phyloP scores from a whole-genome alignment of 2,888 invertebrate species.

The Branchellion lobata region DNA sequence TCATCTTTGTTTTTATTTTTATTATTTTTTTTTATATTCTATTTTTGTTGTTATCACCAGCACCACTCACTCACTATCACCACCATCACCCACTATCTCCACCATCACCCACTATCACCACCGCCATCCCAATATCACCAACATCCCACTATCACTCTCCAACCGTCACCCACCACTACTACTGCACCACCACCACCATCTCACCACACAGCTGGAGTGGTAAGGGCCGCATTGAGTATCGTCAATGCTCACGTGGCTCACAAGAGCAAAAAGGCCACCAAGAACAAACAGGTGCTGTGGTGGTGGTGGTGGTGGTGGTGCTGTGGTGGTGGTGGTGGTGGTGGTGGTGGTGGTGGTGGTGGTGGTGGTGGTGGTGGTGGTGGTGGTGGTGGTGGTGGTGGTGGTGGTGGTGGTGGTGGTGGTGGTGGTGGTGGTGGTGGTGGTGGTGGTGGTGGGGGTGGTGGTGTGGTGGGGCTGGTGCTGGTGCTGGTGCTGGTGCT shows the following conservation, averaged over 20 bases:
- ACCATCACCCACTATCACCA: too few species aligned
- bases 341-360: constrained; percentile 5
- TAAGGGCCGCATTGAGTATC: constrained; percentile 6
- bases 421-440: not conserved
- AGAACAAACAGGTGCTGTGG: constrained; percentile 11
- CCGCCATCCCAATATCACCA: too few species aligned
- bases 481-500: too few species aligned
- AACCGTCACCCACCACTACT: too few species aligned
- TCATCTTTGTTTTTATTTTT: not conserved
- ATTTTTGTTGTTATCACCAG: not conserved
- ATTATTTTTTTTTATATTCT: not conserved
- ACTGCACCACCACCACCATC: too few species aligned
- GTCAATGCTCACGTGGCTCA: constrained; percentile 11
- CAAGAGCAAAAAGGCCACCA: not conserved
- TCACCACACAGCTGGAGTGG: not conserved
- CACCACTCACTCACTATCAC: too few species aligned
- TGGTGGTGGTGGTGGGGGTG: too few species aligned
- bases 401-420: not conserved
- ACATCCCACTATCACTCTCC: too few species aligned
- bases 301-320: constrained; percentile 6
- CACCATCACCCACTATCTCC: too few species aligned
- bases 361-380: constrained; percentile 2
- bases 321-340: constrained; percentile 11
- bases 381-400: constrained; percentile 8
- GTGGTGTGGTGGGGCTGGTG: too few species aligned